Evolutionary conservation across 2,113 vertebrate genomes (phyloP), one percentile per base, ranked within the genome.

Genomic region (Cettia cetti): DNA sequence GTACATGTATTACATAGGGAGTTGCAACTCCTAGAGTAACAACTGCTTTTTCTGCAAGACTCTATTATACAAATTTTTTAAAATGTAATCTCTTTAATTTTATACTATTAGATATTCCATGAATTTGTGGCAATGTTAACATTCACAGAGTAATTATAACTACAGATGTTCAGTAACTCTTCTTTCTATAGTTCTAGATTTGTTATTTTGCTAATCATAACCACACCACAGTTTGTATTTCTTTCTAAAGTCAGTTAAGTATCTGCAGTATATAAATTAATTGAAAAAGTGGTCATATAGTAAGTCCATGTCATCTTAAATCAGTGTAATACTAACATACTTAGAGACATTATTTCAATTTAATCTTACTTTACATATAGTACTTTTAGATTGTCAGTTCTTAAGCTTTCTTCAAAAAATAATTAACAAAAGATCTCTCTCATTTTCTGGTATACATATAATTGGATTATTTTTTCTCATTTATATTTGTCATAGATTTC

Each of bases 301-400:
- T 81, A 60, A 71, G 27, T 53, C 82, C 54, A 7, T 52, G 66
- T 80, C 83, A 83, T 85, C 60, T 90, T 86, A 95, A 94, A 95
- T 93, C n/a, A 89, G 40, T 78, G 81, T 44, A 63, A 87, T 91
- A 82, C 19, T 80, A 93, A 49, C 39, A 85, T 80, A 66, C 22
- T 75, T 91, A 82, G 40, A 91, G 92, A 12, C 30, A 52, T 89
- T 89, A 90, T 90, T 97, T 94, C 88, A 91, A 22, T 93, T 91
- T 94, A 96, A 95, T 93, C 77, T 95, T 61, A 76, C 37, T 88
- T 95, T 85, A 42, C 75, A 89, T 86, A 52, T 61, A 77, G 18
- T 75, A 82, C 28, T 91, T 70, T 75, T 27, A 84, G 49, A 80
- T 49, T 76, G 24, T 44, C 90, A 90, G 86, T 74, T 95, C 93